These are phyloP conservation scores for Nannoperca australis DNA, from an alignment of 2,797 vertebrate genomes.

Conservation along the genomic window DNA sequence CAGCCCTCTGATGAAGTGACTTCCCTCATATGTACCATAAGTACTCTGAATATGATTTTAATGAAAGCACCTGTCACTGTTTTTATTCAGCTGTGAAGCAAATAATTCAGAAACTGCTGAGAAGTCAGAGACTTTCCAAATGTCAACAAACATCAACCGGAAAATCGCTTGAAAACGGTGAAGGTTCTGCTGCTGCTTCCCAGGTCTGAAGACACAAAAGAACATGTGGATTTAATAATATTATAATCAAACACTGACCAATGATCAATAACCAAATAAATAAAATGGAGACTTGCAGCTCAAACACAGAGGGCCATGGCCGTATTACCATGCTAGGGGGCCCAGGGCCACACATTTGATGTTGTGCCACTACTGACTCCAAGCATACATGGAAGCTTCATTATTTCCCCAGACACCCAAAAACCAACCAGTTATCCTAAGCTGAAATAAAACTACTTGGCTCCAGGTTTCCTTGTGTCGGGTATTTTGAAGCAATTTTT, in stretches of 20 bases:
- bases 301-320: background rate
- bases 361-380: background rate
- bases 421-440: background rate
- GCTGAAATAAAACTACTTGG: background rate
- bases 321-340: background rate
- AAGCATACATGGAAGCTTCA: background rate
- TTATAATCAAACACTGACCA: background rate
- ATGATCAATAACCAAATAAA: background rate
- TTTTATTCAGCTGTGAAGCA: constrained; percentile 31
- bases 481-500: background rate
- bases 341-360: background rate
- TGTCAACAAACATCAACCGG: constrained; percentile 2
- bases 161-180: background rate
- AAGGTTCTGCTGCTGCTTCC: background rate
- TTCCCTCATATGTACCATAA: constrained; percentile 17
- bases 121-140: constrained; percentile 22
- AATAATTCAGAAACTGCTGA: constrained; percentile 16
- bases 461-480: background rate
- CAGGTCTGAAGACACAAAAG: background rate
- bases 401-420: background rate
- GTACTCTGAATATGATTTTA: constrained; percentile 32
- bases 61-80: constrained; percentile 47
- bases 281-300: background rate
- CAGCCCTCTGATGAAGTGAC: constrained; percentile 40
- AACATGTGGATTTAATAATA: background rate